These are phyloP conservation scores for Globia sparganii DNA, from an alignment of 2,888 invertebrate genomes.

Conservation along the genomic window DNA sequence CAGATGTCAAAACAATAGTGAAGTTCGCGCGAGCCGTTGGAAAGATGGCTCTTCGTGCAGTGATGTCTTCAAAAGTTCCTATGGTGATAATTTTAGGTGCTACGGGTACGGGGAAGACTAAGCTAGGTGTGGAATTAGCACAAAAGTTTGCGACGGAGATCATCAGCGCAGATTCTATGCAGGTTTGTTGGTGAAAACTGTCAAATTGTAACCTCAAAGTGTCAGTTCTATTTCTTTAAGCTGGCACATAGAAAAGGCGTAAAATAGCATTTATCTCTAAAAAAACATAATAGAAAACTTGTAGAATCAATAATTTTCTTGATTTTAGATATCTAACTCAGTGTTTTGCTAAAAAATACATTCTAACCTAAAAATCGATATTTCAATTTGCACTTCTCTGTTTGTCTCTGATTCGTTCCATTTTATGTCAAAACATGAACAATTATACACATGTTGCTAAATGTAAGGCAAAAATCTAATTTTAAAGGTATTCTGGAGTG, in stretches of 20 bases:
- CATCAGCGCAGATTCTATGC: conserved; percentile 99
- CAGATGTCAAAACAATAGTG: conserved; percentile 81
- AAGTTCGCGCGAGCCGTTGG: conserved; percentile 80
- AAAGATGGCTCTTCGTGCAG: conserved; percentile 84
- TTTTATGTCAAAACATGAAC: background rate
- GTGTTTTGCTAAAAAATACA: conserved; percentile 21
- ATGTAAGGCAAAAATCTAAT: background rate
- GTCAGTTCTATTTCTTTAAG: conserved; percentile 15
- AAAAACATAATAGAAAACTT: background rate
- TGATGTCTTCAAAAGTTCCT: conserved; percentile 89
- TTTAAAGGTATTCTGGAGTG: background rate
- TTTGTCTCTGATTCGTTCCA: background rate
- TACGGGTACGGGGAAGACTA: conserved; percentile 99
- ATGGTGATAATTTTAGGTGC: conserved; percentile 98
- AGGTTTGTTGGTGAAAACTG: conserved; percentile 91
- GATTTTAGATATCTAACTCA: background rate
- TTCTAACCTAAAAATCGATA: conserved; percentile 53
- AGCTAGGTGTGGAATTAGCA: conserved; percentile 97
- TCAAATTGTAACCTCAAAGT: conserved; percentile 78
- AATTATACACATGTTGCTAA: background rate
- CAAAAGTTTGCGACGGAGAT: conserved; percentile 96
- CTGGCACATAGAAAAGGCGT: background rate
- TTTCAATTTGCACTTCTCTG: background rate
- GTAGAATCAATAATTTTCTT: background rate
- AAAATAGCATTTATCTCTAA: background rate